These are phyloP conservation scores for Tinea semifulvella DNA, from an alignment of 2,888 invertebrate species.

Conservation along the genomic window DNA sequence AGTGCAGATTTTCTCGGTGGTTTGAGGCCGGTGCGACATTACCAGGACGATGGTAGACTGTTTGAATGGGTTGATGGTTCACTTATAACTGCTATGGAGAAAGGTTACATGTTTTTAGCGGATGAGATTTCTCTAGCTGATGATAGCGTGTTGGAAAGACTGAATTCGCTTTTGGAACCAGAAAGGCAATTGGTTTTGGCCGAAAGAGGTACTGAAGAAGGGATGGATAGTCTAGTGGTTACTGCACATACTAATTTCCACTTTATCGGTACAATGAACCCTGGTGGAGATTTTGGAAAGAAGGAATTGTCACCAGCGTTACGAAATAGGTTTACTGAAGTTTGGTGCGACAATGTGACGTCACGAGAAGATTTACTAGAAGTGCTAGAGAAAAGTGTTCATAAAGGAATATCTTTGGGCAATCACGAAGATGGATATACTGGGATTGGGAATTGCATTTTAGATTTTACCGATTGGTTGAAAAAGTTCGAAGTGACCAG, in stretches of 20 bases:
- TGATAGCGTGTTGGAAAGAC: constrained; percentile 95
- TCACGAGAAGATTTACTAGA: constrained; percentile 76
- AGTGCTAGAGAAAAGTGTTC: constrained; percentile 85
- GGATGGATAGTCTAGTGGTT: constrained; percentile 66
- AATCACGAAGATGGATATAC: constrained; percentile 61
- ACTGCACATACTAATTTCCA: constrained; percentile 81
- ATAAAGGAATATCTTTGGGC: constrained; percentile 57
- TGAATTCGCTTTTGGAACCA: constrained; percentile 95
- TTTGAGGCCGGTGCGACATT: constrained; percentile 84
- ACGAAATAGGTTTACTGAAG: constrained; percentile 97
- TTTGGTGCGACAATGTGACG: constrained; percentile 91
- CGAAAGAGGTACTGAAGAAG: constrained; percentile 82
- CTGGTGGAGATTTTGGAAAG: constrained; percentile 99
- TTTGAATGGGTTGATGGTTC: constrained; percentile 99
- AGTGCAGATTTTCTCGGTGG: constrained; percentile 98
- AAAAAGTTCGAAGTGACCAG: constrained; percentile 74
- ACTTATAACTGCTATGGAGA: constrained; percentile 87
- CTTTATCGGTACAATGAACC: constrained; percentile 99
- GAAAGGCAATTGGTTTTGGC: constrained; percentile 90
- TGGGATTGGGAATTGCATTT: constrained; percentile 74
- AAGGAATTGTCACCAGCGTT: constrained; percentile 98
- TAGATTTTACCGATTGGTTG: constrained; percentile 85
- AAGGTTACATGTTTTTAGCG: constrained; percentile 89
- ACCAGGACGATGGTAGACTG: constrained; percentile 69
- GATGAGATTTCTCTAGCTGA: constrained; percentile 99